phyloP scores from a whole-genome alignment of 2,113 vertebrate species.

The Pterocles burchelli region DNA sequence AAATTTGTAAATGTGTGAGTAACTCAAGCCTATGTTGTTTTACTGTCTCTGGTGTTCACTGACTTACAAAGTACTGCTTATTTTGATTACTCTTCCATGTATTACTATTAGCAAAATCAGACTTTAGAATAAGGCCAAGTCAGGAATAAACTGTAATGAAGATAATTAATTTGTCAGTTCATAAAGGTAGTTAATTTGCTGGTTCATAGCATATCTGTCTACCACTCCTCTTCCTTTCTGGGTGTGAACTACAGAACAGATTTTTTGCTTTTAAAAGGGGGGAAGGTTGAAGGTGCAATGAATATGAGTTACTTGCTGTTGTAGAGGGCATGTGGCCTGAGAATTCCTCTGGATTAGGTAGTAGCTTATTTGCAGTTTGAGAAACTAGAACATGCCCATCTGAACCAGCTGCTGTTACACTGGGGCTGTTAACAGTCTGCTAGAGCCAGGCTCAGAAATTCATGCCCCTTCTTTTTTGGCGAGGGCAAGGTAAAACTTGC shows the following conservation, averaged over 20 bases:
- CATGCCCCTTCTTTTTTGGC: not conserved
- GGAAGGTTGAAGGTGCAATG: not conserved
- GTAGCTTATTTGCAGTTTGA: not conserved
- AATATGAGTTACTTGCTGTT: not conserved
- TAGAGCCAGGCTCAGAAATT: not conserved
- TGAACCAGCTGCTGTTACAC: not conserved
- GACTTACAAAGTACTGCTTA: not conserved
- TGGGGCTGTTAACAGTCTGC: rapidly evolving
- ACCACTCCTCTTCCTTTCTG: not conserved
- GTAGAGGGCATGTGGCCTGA: rapidly evolving
- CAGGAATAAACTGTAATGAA: not conserved
- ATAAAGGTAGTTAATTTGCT: not conserved
- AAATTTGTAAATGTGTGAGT: not conserved
- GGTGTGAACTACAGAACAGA: not conserved
- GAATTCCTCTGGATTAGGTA: not conserved
- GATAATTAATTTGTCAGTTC: not conserved
- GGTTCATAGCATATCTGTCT: not conserved
- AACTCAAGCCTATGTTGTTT: not conserved
- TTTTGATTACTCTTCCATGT: not conserved
- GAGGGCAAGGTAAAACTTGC: not conserved
- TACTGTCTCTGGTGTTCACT: not conserved
- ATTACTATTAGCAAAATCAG: not conserved
- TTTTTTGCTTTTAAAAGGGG: not conserved
- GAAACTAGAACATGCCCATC: not conserved
- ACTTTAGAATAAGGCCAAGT: not conserved